Evolutionary conservation across 2,113 vertebrate genomes (phyloP).

Genomic region (Epinephelus cyanopodus): DNA sequence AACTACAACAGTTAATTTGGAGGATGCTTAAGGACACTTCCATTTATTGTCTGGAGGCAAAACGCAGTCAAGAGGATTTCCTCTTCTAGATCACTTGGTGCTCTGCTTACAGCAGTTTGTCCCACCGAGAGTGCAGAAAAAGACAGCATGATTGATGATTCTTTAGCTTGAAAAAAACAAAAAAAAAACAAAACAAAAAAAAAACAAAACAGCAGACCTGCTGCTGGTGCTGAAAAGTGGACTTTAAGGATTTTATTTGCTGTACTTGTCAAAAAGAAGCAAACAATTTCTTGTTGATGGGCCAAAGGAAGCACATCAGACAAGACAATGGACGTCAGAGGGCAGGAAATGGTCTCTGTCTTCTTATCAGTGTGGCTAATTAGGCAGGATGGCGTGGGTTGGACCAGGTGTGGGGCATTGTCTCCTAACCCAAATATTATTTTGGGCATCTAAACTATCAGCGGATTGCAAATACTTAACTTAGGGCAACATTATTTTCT

Average conservation of each 20-base stretch:
- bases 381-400: constrained; percentile 67
- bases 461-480: neutral
- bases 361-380: constrained; percentile 55
- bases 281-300: constrained; percentile 12
- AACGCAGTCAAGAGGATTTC: constrained; percentile 77
- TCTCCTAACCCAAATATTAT: constrained; percentile 41
- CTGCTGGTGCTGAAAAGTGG: neutral
- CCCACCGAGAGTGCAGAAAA: neutral
- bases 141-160: constrained; percentile 13
- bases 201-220: neutral
- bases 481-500: neutral
- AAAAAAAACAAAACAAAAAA: neutral
- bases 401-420: constrained; percentile 66
- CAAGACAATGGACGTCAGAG: constrained; percentile 39
- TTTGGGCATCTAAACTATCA: constrained; percentile 1
- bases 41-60: constrained; percentile 73
- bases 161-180: neutral
- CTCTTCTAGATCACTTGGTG: constrained; percentile 62
- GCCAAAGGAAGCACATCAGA: constrained; percentile 26
- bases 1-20: constrained; percentile 31
- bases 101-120: constrained; percentile 30
- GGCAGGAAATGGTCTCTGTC: constrained; percentile 67
- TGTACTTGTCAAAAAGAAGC: constrained; percentile 6
- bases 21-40: constrained; percentile 75
- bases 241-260: constrained; percentile 9